Conservation (phyloP, 2,113 vertebrate species). For the Prietella phreatophila region DNA sequence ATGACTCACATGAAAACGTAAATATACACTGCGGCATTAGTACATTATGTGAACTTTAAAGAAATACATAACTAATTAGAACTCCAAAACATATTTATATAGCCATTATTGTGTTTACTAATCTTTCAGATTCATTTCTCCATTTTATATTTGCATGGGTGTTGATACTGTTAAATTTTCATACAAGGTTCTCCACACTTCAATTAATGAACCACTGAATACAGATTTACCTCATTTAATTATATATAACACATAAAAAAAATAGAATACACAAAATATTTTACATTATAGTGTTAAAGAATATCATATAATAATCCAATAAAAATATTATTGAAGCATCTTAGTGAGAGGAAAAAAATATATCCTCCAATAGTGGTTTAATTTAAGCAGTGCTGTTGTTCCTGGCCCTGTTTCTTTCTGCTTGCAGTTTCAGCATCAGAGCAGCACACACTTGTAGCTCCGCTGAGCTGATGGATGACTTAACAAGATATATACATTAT, state of each 20-base stretch:
- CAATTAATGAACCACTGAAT: not conserved
- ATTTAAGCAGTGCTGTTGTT: not conserved
- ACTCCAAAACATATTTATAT: not conserved
- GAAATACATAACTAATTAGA: not conserved
- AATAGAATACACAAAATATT: not conserved
- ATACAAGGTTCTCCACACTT: not conserved
- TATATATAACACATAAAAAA: not conserved
- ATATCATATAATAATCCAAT: not conserved
- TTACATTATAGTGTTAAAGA: not conserved
- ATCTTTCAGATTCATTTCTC: not conserved
- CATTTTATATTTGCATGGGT: not conserved
- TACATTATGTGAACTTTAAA: not conserved
- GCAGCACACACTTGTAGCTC: constrained; percentile 57
- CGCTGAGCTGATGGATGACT: constrained; percentile 65
- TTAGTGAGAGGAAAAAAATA: not conserved
- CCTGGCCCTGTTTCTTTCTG: not conserved
- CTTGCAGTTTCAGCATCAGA: constrained; percentile 39
- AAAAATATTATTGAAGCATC: not conserved
- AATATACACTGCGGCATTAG: not conserved
- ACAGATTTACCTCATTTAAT: not conserved
- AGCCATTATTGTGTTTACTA: not conserved
- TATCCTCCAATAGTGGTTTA: not conserved
- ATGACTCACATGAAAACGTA: not conserved
- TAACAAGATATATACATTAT: constrained; percentile 67
- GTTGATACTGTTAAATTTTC: not conserved